Percentiles rank a stretch among this genome's conserved stretches.
phyloP scores from a whole-genome alignment of 2,888 invertebrate genomes.

The Neoascia interrupta region DNA sequence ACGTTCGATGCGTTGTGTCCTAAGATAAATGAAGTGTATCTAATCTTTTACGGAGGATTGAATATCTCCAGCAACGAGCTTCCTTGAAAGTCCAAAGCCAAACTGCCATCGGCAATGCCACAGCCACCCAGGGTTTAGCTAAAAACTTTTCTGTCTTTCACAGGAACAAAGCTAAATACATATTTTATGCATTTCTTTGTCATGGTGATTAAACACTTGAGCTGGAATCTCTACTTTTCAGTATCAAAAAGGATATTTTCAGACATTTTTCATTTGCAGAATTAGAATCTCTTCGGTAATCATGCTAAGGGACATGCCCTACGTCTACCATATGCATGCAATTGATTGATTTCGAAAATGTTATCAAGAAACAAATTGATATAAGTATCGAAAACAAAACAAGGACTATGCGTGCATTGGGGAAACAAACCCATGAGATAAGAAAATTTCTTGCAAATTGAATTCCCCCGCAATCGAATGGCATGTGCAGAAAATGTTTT shows the following conservation, averaged over 20 bases:
- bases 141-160: too few relatives aligned
- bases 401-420: slow-evolving; percentile 9
- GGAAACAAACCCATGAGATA: slow-evolving; percentile 16
- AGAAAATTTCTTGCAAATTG: slow-evolving; percentile 43
- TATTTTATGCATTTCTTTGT: too few relatives aligned
- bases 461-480: slow-evolving; percentile 47
- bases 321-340: too few relatives aligned
- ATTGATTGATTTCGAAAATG: not conserved
- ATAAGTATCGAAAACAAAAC: not conserved
- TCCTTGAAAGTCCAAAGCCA: slow-evolving; percentile 14
- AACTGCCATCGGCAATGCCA: too few relatives aligned
- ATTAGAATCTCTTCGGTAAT: too few relatives aligned
- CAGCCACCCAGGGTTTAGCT: too few relatives aligned
- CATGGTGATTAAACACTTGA: too few relatives aligned
- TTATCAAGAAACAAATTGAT: slow-evolving; percentile 3
- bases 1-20: not conserved
- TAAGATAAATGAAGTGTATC: slow-evolving; percentile 25
- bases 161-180: too few relatives aligned
- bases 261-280: slow-evolving; percentile 1
- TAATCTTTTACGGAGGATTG: slow-evolving; percentile 11
- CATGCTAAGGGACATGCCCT: too few relatives aligned
- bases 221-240: not conserved
- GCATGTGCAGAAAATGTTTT: slow-evolving; percentile 30
- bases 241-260: not conserved
- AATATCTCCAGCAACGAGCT: not conserved